Base-by-base conservation (phyloP, 2,113 vertebrate species). In the Eolophus roseicapilla region DNA sequence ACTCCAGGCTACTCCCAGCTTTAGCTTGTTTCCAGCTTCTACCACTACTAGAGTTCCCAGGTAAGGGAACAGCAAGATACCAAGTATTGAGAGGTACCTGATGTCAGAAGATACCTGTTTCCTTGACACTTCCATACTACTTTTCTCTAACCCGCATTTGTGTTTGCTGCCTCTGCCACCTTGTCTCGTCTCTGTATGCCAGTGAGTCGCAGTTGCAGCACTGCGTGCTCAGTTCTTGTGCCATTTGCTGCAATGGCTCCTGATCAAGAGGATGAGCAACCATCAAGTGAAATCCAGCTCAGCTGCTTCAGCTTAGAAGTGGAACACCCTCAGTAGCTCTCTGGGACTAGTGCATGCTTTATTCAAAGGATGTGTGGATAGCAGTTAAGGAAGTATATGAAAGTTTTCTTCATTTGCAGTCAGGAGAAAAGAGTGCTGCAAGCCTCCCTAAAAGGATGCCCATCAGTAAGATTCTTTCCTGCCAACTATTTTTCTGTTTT, bases 171-270 rank as follows among this genome's bases (percentile, higher is more conserved):
- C 33, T 65, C 71, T 86, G 65, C 84, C 43, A 13, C 49, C 65
- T 77, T 6, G 1, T 35, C 47, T 46, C 29, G 7, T 8, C 60
- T 33, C 46, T 20, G 47, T 0, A 0, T 57, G 59, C 63, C 60
- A 41, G 24, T 0, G 5, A 74, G 75, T n/a, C 0, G 1, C 59
- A n/a, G 28, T 21, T 55, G 76, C 55, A 57, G 73, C 35, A 3
- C 39, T 14, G 31, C 0, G 0, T 43, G 65, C 65, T 79, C 27
- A 1, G 65, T 44, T 47, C 90, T 53, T 10, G 12, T 43, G 75
- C 47, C 17, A 0, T 50, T 55, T 1, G 0, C 69, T 59, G 39
- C 15, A 44, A 2, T 1, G 4, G 33, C 82, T 88, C 14, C 39
- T 3, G 7, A 17, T 37, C 33, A n/a, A 73, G 68, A 23, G 9